phyloP scores from a whole-genome alignment of 2,888 invertebrate species.

The Tetheella fluctuosa region DNA sequence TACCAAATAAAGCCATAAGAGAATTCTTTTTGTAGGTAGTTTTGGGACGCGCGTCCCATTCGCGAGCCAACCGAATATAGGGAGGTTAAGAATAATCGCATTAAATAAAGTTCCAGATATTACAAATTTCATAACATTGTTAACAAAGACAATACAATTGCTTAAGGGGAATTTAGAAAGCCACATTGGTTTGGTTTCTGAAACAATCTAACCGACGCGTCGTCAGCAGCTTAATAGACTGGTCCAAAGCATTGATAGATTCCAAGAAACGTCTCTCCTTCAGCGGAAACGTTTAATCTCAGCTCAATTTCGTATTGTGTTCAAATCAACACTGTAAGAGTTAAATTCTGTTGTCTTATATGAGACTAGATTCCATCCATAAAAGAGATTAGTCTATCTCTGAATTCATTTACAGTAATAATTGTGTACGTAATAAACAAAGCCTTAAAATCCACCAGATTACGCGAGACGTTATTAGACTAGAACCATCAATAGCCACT shows the following conservation, averaged over 20 bases:
- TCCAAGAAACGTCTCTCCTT: constrained; percentile 7
- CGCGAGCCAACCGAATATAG: no score
- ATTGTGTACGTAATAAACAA: background rate
- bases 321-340: constrained; percentile 11
- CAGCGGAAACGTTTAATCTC: constrained; percentile 17
- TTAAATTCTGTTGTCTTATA: background rate
- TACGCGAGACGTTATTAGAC: background rate
- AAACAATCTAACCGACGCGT: constrained; percentile 2
- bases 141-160: background rate
- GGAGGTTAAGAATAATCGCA: background rate
- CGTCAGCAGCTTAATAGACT: constrained; percentile 2
- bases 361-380: background rate
- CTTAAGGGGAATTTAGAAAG: background rate
- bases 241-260: constrained; percentile 1
- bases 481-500: background rate
- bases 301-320: constrained; percentile 14
- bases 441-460: background rate
- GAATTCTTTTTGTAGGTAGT: no score
- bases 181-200: constrained; percentile 1
- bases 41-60: no score
- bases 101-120: background rate
- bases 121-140: constrained; percentile 14
- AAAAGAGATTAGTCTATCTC: background rate
- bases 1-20: no score
- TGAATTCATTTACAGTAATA: background rate